These are phyloP conservation scores for Drosophila navojoa DNA, from an alignment of 1,140 invertebrate genomes.

Conservation along the genomic window DNA sequence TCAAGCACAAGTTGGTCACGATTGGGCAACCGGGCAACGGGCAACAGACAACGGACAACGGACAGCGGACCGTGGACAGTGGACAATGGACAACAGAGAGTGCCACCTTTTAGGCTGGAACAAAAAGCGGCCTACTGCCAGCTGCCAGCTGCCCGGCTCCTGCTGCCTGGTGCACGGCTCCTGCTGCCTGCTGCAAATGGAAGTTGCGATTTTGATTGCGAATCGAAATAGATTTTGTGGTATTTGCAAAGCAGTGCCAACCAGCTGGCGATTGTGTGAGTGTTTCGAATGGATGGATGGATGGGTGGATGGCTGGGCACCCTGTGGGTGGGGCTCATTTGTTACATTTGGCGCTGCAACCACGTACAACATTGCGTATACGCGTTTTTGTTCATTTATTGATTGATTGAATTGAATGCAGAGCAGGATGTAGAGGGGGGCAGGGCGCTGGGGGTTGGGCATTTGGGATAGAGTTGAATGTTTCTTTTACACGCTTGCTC, in stretches of 20 bases:
- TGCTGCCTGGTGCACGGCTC: constrained; percentile 2
- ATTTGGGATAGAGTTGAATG: too few relatives aligned
- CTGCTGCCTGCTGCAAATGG: constrained; percentile 65
- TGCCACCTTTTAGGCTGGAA: constrained; percentile 26
- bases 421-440: too few relatives aligned
- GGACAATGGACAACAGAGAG: constrained; percentile 14
- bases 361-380: constrained; percentile 76
- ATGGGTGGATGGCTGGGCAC: constrained; percentile 50
- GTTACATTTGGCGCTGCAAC: constrained; percentile 61
- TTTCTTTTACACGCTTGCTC: constrained; percentile 60
- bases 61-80: constrained; percentile 3
- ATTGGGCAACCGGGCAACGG: constrained; percentile 50
- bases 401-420: constrained; percentile 69
- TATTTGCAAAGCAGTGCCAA: constrained; percentile 80
- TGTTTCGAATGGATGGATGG: constrained; percentile 39
- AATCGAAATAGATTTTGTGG: constrained; percentile 83
- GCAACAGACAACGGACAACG: constrained; percentile 5
- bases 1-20: constrained; percentile 83
- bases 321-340: constrained; percentile 33
- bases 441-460: background rate
- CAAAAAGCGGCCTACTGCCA: constrained; percentile 46
- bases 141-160: constrained; percentile 36
- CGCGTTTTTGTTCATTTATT: constrained; percentile 79
- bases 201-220: constrained; percentile 82
- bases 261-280: constrained; percentile 42